These are phyloP conservation scores for Ursus arctos DNA, from an alignment of 2,113 vertebrate genomes.

Conservation along the genomic window DNA sequence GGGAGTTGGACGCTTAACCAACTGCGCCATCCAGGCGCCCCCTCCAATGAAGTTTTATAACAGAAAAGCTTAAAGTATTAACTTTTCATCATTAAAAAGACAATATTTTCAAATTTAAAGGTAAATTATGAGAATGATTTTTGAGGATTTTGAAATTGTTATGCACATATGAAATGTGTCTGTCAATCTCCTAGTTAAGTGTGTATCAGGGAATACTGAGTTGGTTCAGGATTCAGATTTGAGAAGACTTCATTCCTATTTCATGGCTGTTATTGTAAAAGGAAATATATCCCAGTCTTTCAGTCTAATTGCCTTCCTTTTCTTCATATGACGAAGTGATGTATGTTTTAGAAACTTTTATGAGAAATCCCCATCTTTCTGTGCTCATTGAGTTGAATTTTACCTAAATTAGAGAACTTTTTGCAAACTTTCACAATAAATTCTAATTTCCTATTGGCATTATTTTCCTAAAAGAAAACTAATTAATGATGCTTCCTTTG, in stretches of 20 bases:
- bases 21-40: neutral
- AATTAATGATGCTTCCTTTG: neutral
- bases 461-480: neutral
- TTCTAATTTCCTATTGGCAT: neutral
- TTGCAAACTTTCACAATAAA: conserved; percentile 8
- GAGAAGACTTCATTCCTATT: neutral
- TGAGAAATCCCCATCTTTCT: neutral
- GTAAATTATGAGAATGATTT: neutral
- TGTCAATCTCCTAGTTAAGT: neutral
- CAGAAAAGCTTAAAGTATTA: neutral
- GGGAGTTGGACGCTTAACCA: neutral
- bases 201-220: neutral
- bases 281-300: neutral
- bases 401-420: conserved; percentile 30
- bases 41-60: neutral
- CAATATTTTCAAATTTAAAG: neutral
- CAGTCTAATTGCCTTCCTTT: neutral
- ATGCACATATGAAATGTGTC: neutral
- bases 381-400: neutral
- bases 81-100: neutral
- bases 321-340: neutral
- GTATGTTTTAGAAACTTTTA: neutral
- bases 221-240: neutral
- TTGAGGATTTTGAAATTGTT: neutral
- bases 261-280: neutral